Evolutionary conservation across 2,888 invertebrate species (phyloP), one percentile per base, ranked within the genome.

Genomic region (Tenthredo notha): DNA sequence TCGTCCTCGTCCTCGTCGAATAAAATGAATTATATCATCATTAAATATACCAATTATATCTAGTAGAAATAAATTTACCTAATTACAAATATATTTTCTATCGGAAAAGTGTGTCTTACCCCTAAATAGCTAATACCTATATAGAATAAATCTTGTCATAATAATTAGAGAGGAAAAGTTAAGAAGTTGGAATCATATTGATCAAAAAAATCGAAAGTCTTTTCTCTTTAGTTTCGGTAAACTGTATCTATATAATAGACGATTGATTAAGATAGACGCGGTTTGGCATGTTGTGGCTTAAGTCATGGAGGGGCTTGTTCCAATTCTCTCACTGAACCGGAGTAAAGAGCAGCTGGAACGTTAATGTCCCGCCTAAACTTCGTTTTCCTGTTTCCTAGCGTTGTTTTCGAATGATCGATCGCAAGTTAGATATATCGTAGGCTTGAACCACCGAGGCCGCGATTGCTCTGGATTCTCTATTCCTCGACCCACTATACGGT

Each of bases 391-490:
- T 65, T 67, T 70, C 77, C 67, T 47, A 67, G 25, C 50, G 12
- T 67, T 29, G 47, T 33, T 83, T 70, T n/a, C 83, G 18, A 40
- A 37, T 70, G 67, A 83, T 83, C 83, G 83, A 83, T 83, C 65
- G 47, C 67, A 9, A 50, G 43, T 18, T 74, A 18, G 67, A 67
- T 74, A 21, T 74, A 74, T 74, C 70, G 37, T 70, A 33, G 9
- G 37, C n/a, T 70, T n/a, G 70, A 70, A 25, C 18, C 61, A 70
- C 15, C 67, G 18, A 10, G 37, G 37, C 12, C 61, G 2, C 25
- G 25, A 61, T 67, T 15, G 6, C 67, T 67, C 33, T 18, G 15
- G 33, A 74, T 74, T 74, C 10, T 74, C 74, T 43, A 74, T 74
- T 74, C 40, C 12, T 43, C 21, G 37, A 33, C 33, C 12, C 33